These are phyloP conservation scores for Pristionchus arcanus DNA, from an alignment of 2,888 invertebrate genomes.

Conservation along the genomic window DNA sequence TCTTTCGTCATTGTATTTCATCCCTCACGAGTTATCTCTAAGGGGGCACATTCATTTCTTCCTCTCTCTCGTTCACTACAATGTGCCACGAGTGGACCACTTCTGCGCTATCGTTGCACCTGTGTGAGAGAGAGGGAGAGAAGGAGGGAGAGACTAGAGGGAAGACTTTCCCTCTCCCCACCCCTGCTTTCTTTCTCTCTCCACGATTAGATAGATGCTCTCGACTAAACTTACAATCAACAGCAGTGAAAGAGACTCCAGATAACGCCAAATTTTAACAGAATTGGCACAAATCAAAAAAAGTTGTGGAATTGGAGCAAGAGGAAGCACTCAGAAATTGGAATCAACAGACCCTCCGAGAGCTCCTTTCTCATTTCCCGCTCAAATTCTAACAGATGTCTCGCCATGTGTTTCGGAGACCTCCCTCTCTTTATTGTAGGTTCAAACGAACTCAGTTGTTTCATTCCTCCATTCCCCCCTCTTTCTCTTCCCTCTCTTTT, in stretches of 20 bases:
- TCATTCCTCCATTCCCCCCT: not conserved
- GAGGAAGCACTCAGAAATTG: too few relatives aligned
- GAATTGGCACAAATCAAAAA: not conserved
- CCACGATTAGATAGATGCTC: not conserved
- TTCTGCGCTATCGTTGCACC: not conserved
- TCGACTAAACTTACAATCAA: not conserved
- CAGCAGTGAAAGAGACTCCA: not conserved
- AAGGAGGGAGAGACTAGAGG: not conserved
- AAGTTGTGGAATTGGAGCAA: too few relatives aligned
- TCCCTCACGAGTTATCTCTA: not conserved
- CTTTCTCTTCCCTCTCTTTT: conserved; percentile 2
- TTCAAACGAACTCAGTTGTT: not conserved
- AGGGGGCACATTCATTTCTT: not conserved
- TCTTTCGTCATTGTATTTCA: not conserved
- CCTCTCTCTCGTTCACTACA: conserved; percentile 5
- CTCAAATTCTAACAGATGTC: not conserved
- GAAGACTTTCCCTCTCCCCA: not conserved
- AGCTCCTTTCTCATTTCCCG: not conserved
- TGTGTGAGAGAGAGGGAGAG: not conserved
- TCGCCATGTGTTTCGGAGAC: not conserved
- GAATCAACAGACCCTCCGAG: not conserved
- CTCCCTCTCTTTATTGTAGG: not conserved
- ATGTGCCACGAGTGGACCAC: conserved; percentile 28
- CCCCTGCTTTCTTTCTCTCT: not conserved
- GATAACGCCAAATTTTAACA: not conserved